Evolutionary conservation across 2,113 vertebrate genomes (phyloP), one percentile per base, ranked within the genome.

Genomic region (Heteronetta atricapilla): DNA sequence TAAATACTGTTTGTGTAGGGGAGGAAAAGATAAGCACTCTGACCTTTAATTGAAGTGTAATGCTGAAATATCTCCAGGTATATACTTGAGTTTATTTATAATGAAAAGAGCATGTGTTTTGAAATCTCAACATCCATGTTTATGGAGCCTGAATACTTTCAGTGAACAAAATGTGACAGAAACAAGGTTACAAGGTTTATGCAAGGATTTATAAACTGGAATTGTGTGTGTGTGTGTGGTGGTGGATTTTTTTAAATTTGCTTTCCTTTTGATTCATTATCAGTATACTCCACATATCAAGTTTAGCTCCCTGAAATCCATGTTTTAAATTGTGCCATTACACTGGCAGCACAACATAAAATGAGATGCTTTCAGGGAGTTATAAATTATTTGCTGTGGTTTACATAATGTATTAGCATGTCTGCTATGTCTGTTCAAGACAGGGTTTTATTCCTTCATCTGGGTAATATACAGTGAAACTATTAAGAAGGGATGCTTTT

Each of bases 381-480:
- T 69, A 86, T 95, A 89, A 86, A 95, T 93, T 89, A 95, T 92
- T 96, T 96, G 29, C 58, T 79, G 28, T 76, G 38, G 34, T 89
- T 86, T 96, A 29, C 64, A 84, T 94, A 81, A 95, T 95, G 44
- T 62, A 69, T 88, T 90, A 80, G 34, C 23, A 76, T 66, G 83
- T 44, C 77, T 85, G 50, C 58, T 87, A 40, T n/a, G 36, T 92
- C 44, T 86, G 23, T 86, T 94, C n/a, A 62, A 73, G 69, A 33
- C 5, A 44, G 46, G 19, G 5, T 79, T 90, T 93, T 82, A 59
- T 84, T 92, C 60, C 17, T 78, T 89, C 44, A 62, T 29, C 25
- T 23, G 8, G 40, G 36, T 42, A 25, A 48, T 48, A 66, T 13
- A 62, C 59, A 89, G 66, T 75, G 44, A 88, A 96, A 56, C 34